These are phyloP conservation scores for Ammodytes marinus DNA, from an alignment of 2,113 vertebrate genomes.

Conservation along the genomic window DNA sequence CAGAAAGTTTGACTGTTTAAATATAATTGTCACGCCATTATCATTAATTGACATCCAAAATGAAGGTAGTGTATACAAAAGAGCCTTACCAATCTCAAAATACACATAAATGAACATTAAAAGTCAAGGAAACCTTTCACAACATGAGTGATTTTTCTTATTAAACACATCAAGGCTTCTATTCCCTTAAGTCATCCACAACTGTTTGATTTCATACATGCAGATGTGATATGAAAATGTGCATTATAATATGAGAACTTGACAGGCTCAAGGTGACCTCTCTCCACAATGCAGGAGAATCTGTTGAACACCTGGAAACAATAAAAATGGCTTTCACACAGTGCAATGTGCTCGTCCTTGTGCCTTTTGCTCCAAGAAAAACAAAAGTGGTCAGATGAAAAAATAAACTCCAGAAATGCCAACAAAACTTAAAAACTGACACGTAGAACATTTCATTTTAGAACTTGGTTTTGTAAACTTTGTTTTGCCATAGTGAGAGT, in stretches of 20 bases:
- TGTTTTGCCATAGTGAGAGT: background rate
- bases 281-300: background rate
- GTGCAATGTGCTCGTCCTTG: background rate
- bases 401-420: background rate
- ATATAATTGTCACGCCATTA: background rate
- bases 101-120: background rate
- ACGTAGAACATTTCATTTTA: background rate
- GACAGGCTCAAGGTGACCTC: background rate
- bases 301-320: background rate
- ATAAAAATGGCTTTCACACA: background rate
- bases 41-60: background rate
- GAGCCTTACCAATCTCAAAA: background rate
- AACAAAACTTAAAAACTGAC: conserved; percentile 13
- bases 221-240: background rate
- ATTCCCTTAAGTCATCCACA: background rate
- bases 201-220: background rate
- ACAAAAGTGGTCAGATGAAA: background rate
- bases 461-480: background rate
- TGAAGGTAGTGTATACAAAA: no score
- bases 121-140: background rate
- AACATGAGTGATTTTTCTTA: background rate
- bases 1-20: no score
- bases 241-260: background rate
- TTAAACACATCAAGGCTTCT: background rate
- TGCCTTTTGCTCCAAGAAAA: conserved; percentile 32